Evolutionary conservation across 2,797 vertebrate species (phyloP).

Genomic region (Todus mexicanus): DNA sequence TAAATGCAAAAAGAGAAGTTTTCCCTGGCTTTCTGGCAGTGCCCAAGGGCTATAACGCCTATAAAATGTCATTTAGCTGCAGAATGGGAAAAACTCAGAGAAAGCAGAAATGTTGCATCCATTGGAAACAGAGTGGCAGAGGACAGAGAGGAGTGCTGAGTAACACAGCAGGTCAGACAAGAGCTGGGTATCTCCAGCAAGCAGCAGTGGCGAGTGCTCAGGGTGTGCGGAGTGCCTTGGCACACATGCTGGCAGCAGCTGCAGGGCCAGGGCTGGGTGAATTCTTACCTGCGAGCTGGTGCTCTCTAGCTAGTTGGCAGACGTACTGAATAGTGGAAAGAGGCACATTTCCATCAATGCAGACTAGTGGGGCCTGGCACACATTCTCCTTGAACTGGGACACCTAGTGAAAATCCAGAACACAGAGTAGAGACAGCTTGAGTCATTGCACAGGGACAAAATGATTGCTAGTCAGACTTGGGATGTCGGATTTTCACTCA

Average conservation of each 20-base stretch:
- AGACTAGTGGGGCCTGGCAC: constrained; percentile 79
- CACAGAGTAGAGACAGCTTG: background rate
- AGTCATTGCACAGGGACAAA: background rate
- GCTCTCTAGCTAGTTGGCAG: constrained; percentile 79
- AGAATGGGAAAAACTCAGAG: background rate
- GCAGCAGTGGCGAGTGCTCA: background rate
- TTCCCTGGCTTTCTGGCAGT: background rate
- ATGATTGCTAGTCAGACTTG: background rate
- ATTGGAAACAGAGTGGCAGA: background rate
- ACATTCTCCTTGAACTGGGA: constrained; percentile 83
- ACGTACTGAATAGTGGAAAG: constrained; percentile 84
- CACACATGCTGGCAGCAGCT: background rate
- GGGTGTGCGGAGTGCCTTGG: background rate
- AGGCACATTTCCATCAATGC: constrained; percentile 89
- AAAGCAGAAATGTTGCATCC: background rate
- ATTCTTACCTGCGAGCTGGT: constrained; percentile 77
- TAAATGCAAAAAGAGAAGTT: background rate
- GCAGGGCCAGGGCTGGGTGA: background rate
- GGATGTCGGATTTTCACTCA: background rate
- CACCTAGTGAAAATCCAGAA: constrained; percentile 76
- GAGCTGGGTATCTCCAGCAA: background rate
- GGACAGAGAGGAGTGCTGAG: background rate
- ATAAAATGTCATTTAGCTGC: background rate
- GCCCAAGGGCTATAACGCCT: background rate
- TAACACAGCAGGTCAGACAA: background rate